These are phyloP conservation scores for Tylochromis polylepis DNA, from an alignment of 2,113 vertebrate species.

Conservation along the genomic window DNA sequence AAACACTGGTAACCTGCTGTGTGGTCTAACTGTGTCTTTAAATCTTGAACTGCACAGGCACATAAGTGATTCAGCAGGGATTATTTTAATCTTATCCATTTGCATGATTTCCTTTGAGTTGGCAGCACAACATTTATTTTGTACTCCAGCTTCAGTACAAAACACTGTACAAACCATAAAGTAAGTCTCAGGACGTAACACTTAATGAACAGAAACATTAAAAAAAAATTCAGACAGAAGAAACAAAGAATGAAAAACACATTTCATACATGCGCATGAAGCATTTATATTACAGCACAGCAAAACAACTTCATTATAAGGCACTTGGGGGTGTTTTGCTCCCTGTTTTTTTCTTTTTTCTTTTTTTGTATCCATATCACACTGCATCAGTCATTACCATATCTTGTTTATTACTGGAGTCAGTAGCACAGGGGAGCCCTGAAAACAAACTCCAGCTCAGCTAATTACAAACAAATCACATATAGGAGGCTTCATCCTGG, in stretches of 20 bases:
- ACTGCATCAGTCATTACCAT: neutral
- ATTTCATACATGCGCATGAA: neutral
- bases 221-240: neutral
- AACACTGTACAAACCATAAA: neutral
- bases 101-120: neutral
- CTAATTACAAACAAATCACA: conserved; percentile 24
- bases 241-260: neutral
- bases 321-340: conserved; percentile 16
- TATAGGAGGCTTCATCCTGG: neutral
- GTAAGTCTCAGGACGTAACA: neutral
- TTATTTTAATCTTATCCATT: neutral
- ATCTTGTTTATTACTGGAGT: neutral
- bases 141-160: neutral
- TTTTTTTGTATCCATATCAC: neutral
- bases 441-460: neutral
- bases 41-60: neutral
- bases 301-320: neutral
- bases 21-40: conserved; percentile 22
- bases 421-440: conserved; percentile 4
- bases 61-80: neutral
- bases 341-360: fast-evolving
- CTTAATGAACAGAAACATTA: neutral
- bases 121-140: neutral
- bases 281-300: neutral
- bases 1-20: conserved; percentile 47